Percentiles rank a stretch among this genome's conserved stretches.
Evolutionary conservation across 2,888 invertebrate species (phyloP).

Genomic region (Laspeyria flexula): DNA sequence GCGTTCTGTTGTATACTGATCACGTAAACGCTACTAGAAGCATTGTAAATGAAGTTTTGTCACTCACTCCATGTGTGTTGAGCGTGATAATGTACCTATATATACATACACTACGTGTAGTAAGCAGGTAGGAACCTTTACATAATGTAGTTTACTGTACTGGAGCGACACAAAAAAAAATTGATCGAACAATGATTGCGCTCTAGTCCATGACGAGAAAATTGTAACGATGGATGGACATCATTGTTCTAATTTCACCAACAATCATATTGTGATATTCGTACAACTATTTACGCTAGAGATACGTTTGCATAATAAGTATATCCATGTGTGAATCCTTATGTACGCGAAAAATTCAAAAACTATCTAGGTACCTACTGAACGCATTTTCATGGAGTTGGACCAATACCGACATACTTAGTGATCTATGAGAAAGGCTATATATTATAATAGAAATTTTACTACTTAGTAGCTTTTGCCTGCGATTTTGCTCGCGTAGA

Average conservation of each 20-base stretch:
- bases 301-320: too few species aligned
- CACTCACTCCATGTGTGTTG: slow-evolving; percentile 36
- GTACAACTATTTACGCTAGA: not conserved
- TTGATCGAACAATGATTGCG: slow-evolving; percentile 75
- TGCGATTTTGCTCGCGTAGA: too few species aligned
- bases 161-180: slow-evolving; percentile 67
- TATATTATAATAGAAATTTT: too few species aligned
- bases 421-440: too few species aligned
- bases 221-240: slow-evolving; percentile 63
- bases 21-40: slow-evolving; percentile 27
- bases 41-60: slow-evolving; percentile 57
- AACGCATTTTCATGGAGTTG: too few species aligned
- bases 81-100: slow-evolving; percentile 16
- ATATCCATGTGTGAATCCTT: not conserved
- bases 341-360: too few species aligned
- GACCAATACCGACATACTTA: too few species aligned
- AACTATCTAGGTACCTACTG: too few species aligned
- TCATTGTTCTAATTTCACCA: slow-evolving; percentile 76
- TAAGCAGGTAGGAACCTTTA: slow-evolving; percentile 8
- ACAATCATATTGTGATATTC: slow-evolving; percentile 37
- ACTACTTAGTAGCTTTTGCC: too few species aligned
- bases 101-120: not conserved
- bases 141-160: slow-evolving; percentile 7
- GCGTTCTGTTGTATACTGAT: not conserved
- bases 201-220: slow-evolving; percentile 74